phyloP scores from a whole-genome alignment of 2,888 invertebrate species.

The Tryphoninae sp. region DNA sequence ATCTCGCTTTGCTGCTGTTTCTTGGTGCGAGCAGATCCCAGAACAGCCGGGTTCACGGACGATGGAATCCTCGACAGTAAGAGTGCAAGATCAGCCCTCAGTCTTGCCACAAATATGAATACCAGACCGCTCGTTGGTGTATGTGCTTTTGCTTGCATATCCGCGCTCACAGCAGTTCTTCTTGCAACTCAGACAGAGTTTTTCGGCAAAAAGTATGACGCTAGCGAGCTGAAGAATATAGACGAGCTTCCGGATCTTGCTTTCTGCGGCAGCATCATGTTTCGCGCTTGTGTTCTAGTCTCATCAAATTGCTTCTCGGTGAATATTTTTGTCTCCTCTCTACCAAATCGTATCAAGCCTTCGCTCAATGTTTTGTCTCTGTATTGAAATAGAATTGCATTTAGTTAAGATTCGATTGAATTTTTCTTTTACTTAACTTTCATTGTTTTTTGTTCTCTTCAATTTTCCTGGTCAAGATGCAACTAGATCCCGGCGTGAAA shows the following conservation, averaged over 20 bases:
- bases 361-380: not conserved
- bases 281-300: slow-evolving; percentile 78
- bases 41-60: slow-evolving; percentile 79
- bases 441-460: not conserved
- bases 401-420: slow-evolving; percentile 8
- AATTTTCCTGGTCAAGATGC: slow-evolving; percentile 70
- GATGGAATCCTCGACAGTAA: slow-evolving; percentile 72
- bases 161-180: slow-evolving; percentile 76
- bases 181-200: slow-evolving; percentile 76
- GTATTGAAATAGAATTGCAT: not conserved
- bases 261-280: slow-evolving; percentile 77
- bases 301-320: slow-evolving; percentile 80
- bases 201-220: slow-evolving; percentile 74
- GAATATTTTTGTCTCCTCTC: slow-evolving; percentile 14
- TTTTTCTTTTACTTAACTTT: not conserved
- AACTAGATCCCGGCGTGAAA: slow-evolving; percentile 77
- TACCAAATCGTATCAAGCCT: not conserved
- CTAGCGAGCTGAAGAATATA: slow-evolving; percentile 70
- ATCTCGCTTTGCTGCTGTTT: not conserved
- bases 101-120: slow-evolving; percentile 78
- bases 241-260: slow-evolving; percentile 69
- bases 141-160: slow-evolving; percentile 79
- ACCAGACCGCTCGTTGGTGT: slow-evolving; percentile 76
- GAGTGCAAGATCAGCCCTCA: slow-evolving; percentile 75
- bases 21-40: slow-evolving; percentile 69